These are phyloP conservation scores for Drosophila incognita DNA, from an alignment of 2,888 invertebrate species.

Conservation along the genomic window DNA sequence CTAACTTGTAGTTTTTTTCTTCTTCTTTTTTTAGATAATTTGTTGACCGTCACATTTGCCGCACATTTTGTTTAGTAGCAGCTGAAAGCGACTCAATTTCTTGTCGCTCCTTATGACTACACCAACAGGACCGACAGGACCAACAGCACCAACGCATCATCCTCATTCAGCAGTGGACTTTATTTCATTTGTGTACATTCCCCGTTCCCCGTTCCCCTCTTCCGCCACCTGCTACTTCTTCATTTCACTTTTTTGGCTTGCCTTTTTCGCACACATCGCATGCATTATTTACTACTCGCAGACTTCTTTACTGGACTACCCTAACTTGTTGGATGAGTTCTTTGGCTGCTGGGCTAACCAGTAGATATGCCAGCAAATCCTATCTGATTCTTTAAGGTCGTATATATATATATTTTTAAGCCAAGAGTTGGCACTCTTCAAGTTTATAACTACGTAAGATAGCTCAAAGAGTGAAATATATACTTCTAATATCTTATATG, in stretches of 20 bases:
- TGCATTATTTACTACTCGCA: constrained; percentile 67
- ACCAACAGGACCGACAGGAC: neutral
- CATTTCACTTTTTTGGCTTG: constrained; percentile 7
- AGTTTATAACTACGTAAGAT: neutral
- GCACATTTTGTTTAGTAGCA: constrained; percentile 59
- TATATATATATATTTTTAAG: neutral
- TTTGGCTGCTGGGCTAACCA: neutral
- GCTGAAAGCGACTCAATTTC: constrained; percentile 59
- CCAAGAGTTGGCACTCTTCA: neutral
- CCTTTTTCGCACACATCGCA: constrained; percentile 39
- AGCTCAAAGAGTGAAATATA: neutral
- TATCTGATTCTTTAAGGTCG: neutral
- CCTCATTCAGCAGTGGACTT: constrained; percentile 51
- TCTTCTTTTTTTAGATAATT: constrained; percentile 59
- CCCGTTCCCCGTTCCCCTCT: constrained; percentile 1
- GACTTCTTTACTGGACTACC: constrained; percentile 29
- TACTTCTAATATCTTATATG: neutral
- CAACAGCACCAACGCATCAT: constrained; percentile 28
- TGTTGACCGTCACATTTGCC: constrained; percentile 77
- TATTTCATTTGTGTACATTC: constrained; percentile 43
- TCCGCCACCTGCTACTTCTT: neutral
- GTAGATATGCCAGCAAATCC: neutral
- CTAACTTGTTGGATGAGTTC: neutral
- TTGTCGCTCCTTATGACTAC: constrained; percentile 48
- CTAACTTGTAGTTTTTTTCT: constrained; percentile 4